Base-by-base conservation (phyloP, 2,113 vertebrate species). In the Solea senegalensis region DNA sequence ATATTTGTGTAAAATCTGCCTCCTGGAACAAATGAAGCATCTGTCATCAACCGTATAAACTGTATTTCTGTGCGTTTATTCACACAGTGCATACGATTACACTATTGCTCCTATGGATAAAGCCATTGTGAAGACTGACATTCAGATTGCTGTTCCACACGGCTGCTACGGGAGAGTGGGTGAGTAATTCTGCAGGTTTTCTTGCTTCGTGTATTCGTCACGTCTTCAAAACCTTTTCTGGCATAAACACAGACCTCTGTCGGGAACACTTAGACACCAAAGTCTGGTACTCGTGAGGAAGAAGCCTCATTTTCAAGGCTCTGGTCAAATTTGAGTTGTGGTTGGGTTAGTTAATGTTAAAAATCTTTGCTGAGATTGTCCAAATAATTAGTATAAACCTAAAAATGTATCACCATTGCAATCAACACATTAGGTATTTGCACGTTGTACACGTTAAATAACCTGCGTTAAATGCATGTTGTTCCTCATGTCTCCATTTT, bases 91-190 rank as follows among this genome's bases (percentile, higher is more conserved):
- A 0, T 97, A 98, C 76, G 94, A 99, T 78, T 98, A 94, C 70
- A 83, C 90, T 11, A 83, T 99, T 55, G 93, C 84, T 6, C 81
- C 97, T 0, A 93, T 96, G 94, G 97, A 96, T 53, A 99, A 97
- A 76, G 90, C 90, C 39, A 59, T 99, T 0, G 95, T 98, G 67
- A 97, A 98, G 87, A 99, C 98, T 0, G 97, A 99, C 85, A 96
- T 99, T 75, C 98, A 99, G 78, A 95, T 99, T 12, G 94, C 95
- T 0, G 94, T 99, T 60, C 98, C 98, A 14, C 52, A 91, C 50
- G 98, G 97, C 0, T 96, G 93, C 89, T 99, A 99, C 39, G 98
- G 98, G 1, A 91, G 98, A 94, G 93, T 99, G 1, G 98, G 98
- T 99, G 79, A 95, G 97, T 93, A 54, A 11, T 11, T 9, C 3